A percentile compares a stretch with the other conserved stretches of the same genome.
Evolutionary conservation across 2,888 invertebrate genomes (phyloP).

Genomic region (Julus scanicus): DNA sequence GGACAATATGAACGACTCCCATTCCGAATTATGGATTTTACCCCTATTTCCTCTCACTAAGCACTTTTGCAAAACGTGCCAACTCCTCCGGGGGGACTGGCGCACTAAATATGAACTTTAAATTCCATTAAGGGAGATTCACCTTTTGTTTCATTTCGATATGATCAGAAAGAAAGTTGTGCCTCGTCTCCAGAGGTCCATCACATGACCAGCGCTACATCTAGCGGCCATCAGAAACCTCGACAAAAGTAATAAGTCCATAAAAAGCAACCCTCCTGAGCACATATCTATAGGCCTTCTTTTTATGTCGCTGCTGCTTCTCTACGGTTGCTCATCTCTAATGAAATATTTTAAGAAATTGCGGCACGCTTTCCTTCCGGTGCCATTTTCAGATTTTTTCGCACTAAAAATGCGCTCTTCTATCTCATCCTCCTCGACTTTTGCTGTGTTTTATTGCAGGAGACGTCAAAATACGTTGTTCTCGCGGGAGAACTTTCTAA

Average conservation of each 20-base stretch:
- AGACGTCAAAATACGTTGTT: constrained; percentile 60
- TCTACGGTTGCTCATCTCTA: background rate
- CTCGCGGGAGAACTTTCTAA: constrained; percentile 61
- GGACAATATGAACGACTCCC: background rate
- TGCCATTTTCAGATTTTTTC: constrained; percentile 22
- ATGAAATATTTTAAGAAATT: constrained; percentile 29
- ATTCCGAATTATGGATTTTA: background rate
- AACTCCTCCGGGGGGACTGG: background rate
- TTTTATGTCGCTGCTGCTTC: background rate
- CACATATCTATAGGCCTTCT: background rate
- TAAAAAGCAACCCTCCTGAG: background rate
- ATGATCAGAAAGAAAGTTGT: background rate
- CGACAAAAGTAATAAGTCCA: background rate
- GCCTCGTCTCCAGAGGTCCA: constrained; percentile 19
- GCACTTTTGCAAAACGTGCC: constrained; percentile 5
- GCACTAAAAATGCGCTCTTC: background rate
- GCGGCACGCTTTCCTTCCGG: constrained; percentile 29
- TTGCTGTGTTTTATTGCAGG: constrained; percentile 57
- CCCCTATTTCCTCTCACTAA: background rate
- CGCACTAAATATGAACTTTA: constrained; percentile 6
- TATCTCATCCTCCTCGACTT: constrained; percentile 1
- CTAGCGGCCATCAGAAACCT: constrained; percentile 14
- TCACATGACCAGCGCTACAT: constrained; percentile 22
- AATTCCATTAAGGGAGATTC: constrained; percentile 3
- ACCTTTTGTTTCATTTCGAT: constrained; percentile 28